A percentile compares a stretch with the other conserved stretches of the same genome.
These are phyloP conservation scores for Octodonta nipae DNA, from an alignment of 2,888 invertebrate genomes.

Conservation along the genomic window DNA sequence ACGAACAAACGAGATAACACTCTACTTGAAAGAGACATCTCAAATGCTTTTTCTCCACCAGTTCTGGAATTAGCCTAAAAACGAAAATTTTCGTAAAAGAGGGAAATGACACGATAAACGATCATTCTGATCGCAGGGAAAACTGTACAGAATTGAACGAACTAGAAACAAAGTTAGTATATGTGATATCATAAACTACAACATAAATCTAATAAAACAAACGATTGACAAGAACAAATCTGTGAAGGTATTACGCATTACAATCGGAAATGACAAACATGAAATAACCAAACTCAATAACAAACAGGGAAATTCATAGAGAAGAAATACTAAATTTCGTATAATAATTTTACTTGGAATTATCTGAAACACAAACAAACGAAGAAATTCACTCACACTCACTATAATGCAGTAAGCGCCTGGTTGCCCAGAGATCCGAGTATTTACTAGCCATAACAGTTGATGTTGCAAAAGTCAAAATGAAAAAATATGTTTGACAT, in stretches of 20 bases:
- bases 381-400: not conserved
- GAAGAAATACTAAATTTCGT: conserved; percentile 2
- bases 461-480: not conserved
- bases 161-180: not conserved
- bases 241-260: conserved; percentile 1
- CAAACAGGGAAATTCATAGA: conserved; percentile 2
- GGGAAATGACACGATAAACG: not conserved
- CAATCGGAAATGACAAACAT: conserved; percentile 2
- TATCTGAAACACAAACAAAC: conserved; percentile 1
- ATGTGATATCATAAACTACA: conserved; percentile 1
- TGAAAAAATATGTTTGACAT: not conserved
- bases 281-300: conserved; percentile 3
- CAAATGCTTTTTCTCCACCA: too few relatives aligned
- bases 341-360: conserved; percentile 2
- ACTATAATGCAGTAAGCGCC: not conserved
- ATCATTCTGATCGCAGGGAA: conserved; percentile 1
- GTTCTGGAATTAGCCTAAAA: conserved; percentile 2
- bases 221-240: not conserved
- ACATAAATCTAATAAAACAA: conserved; percentile 3
- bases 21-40: too few relatives aligned
- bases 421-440: conserved; percentile 1
- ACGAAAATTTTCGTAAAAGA: conserved; percentile 2
- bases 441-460: not conserved
- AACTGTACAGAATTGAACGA: not conserved
- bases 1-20: too few relatives aligned